Evolutionary conservation across 1,140 invertebrate genomes (phyloP).

Genomic region (Andrena cerasifolii): DNA sequence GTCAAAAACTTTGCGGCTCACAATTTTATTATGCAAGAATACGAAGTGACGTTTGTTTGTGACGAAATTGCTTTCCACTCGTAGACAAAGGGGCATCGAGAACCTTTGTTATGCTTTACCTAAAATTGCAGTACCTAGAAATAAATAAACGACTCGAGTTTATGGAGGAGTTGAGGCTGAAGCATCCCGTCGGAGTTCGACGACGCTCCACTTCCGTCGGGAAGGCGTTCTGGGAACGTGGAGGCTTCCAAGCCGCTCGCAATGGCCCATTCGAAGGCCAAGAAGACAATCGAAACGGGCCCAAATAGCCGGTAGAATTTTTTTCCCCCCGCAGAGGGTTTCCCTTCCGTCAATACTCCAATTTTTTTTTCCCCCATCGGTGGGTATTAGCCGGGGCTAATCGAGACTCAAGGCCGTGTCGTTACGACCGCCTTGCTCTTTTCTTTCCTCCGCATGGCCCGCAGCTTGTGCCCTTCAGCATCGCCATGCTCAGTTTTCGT

Average conservation of each 20-base stretch:
- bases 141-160: too few relatives aligned
- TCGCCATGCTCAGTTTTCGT: slow-evolving; percentile 65
- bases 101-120: too few relatives aligned
- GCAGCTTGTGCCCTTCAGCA: slow-evolving; percentile 33
- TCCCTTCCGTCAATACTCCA: slow-evolving; percentile 80
- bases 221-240: background rate
- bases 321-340: slow-evolving; percentile 66
- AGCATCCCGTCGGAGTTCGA: slow-evolving; percentile 2
- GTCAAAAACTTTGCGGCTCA: too few relatives aligned
- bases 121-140: too few relatives aligned
- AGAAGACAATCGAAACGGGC: slow-evolving; percentile 33
- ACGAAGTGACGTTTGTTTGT: too few relatives aligned
- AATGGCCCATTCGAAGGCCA: slow-evolving; percentile 44
- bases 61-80: too few relatives aligned
- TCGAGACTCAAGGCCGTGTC: slow-evolving; percentile 75
- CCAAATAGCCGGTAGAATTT: slow-evolving; percentile 38
- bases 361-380: slow-evolving; percentile 73
- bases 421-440: slow-evolving; percentile 56
- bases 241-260: background rate
- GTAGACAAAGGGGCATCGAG: too few relatives aligned
- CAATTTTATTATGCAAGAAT: too few relatives aligned
- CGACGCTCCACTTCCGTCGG: background rate
- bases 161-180: background rate
- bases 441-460: slow-evolving; percentile 56
- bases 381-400: slow-evolving; percentile 70